A percentile compares a stretch with the other conserved stretches of the same genome.
Conservation (phyloP, 1,140 invertebrate species). For the Drosophila oshimai region DNA sequence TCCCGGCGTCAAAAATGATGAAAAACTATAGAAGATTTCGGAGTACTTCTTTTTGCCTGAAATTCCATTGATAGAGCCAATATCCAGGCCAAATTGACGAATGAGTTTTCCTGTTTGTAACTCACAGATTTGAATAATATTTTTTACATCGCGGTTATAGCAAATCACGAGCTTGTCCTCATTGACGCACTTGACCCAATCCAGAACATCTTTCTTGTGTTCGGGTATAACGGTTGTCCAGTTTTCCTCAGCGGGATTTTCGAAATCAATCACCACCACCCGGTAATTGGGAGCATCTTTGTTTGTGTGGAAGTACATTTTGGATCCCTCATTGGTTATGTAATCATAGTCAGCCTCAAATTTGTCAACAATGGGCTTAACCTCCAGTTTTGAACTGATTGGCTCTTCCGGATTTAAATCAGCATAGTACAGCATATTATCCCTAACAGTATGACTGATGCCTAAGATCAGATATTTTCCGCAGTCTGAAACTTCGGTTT, state of each 20-base stretch:
- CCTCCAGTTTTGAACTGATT: slow-evolving; percentile 86
- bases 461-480: slow-evolving; percentile 93
- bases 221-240: slow-evolving; percentile 95
- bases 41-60: slow-evolving; percentile 92
- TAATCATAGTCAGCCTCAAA: slow-evolving; percentile 98
- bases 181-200: slow-evolving; percentile 93
- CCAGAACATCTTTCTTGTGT: slow-evolving; percentile 93
- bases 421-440: slow-evolving; percentile 93
- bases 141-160: slow-evolving; percentile 98
- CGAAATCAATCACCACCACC: slow-evolving; percentile 93
- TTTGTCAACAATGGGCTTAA: slow-evolving; percentile 91
- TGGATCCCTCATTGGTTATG: slow-evolving; percentile 93
- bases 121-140: slow-evolving; percentile 91
- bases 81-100: slow-evolving; percentile 89
- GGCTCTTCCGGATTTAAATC: slow-evolving; percentile 87
- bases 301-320: slow-evolving; percentile 95
- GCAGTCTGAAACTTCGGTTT: slow-evolving; percentile 91
- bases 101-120: slow-evolving; percentile 89
- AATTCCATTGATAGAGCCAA: slow-evolving; percentile 93
- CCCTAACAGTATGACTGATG: slow-evolving; percentile 84
- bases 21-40: slow-evolving; percentile 97
- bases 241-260: slow-evolving; percentile 88
- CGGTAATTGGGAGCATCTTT: slow-evolving; percentile 96
- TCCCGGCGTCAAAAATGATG: slow-evolving; percentile 95
- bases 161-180: slow-evolving; percentile 93